phyloP scores from a whole-genome alignment of 2,797 vertebrate species.

The Sebastes steindachneri region DNA sequence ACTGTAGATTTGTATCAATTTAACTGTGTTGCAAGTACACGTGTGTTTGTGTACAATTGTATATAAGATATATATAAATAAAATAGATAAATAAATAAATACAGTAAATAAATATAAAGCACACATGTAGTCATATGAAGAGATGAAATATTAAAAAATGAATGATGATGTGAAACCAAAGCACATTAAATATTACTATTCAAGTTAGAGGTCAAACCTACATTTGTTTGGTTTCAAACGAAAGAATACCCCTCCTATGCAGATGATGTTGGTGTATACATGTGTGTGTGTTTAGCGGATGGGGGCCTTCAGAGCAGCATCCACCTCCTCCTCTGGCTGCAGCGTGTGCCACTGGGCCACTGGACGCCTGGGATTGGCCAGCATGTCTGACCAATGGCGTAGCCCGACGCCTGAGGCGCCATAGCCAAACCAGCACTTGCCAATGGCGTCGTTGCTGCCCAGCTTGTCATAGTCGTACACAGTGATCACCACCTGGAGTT shows the following conservation, averaged over 20 bases:
- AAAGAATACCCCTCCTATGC: neutral
- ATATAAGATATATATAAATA: neutral
- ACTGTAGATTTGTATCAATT: neutral
- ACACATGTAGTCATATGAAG: neutral
- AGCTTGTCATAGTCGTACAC: conserved; percentile 95
- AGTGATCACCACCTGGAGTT: conserved; percentile 89
- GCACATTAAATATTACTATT: neutral
- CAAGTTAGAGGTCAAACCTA: neutral
- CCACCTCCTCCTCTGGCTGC: conserved; percentile 86
- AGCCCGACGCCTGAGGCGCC: conserved; percentile 87
- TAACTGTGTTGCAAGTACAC: neutral
- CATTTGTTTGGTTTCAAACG: neutral
- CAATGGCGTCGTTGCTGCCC: conserved; percentile 92
- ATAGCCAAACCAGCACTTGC: conserved; percentile 90
- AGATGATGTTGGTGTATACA: neutral
- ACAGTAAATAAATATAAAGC: conserved; percentile 1
- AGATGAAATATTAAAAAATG: conserved; percentile 10
- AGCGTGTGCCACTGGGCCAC: conserved; percentile 94
- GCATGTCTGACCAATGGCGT: conserved; percentile 93
- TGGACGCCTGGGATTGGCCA: conserved; percentile 91
- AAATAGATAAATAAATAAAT: neutral
- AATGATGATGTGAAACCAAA: neutral
- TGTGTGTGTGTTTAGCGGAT: conserved; percentile 74
- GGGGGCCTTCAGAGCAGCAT: conserved; percentile 84
- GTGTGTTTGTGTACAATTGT: neutral